Base-by-base conservation (phyloP, 2,113 vertebrate genomes). In the Xenopus laevis region DNA sequence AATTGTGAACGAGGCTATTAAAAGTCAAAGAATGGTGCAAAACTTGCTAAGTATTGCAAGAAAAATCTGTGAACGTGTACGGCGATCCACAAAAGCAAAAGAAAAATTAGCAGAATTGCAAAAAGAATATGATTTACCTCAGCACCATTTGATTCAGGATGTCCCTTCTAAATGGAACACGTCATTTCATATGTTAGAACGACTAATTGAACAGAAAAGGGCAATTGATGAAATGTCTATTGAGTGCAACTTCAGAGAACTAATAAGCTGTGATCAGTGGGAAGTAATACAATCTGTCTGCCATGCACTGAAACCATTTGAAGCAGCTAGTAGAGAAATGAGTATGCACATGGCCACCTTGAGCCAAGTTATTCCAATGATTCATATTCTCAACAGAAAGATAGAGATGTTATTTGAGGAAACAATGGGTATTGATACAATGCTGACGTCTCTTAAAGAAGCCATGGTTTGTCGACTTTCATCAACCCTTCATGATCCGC, bases 211-310 rank as follows among this genome's bases (percentile, higher is more conserved):
- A 78, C 97, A 99, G 87, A 96, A 94, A 82, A 90, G 89, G 83
- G 97, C 95, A 12, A 88, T 99, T 30, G 93, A 93, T 33, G 95
- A 96, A 79, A 85, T 99, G 93, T 94, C 96, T 0, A 84, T 93
- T 1, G 95, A 96, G 89, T 97, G 96, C 77, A 94, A 90, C 84
- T 97, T 98, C 86, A 89, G 96, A 81, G 96, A 99, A 83, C 88
- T 98, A 10, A 94, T 99, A 84, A 98, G 96, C 17, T 94, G 94
- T n/a, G 95, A 98, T 82, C 97, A 99, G 87, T 98, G 95, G 97
- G 94, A 98, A 78, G 95, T 99, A 65, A 97, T 99, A 93, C 92
- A 93, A 88, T 99, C 96, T 0, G 93, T 99, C 82, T 98, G 96
- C 81, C 95, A 93, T 0, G 95, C 96, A 45, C 90, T 98, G 79